These are phyloP conservation scores for Irena cyanogastra DNA, from an alignment of 2,113 vertebrate genomes.

Conservation along the genomic window DNA sequence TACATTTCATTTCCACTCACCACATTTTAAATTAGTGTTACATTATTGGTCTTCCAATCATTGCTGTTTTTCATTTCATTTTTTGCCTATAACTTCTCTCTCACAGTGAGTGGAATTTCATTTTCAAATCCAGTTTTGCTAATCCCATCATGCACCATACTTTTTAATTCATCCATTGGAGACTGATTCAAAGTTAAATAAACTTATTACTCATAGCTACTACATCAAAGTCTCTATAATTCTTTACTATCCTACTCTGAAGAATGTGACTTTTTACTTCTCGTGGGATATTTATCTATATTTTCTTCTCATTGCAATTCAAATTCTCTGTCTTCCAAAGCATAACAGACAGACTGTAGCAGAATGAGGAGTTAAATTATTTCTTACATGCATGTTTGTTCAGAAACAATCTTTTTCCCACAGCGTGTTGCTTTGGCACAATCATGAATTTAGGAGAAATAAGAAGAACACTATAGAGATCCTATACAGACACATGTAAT, in stretches of 20 bases:
- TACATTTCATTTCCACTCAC: neutral
- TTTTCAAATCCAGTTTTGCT: slow-evolving; percentile 2
- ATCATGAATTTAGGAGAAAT: neutral
- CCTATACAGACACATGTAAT: neutral
- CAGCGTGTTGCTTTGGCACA: neutral
- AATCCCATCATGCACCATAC: neutral
- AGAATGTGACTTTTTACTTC: no score
- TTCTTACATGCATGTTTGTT: neutral
- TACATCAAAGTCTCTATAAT: neutral
- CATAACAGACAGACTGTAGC: neutral
- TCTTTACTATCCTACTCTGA: neutral
- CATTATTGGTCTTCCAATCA: neutral
- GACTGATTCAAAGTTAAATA: neutral
- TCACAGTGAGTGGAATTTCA: neutral
- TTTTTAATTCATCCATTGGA: neutral
- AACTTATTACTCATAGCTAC: neutral
- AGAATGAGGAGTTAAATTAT: neutral
- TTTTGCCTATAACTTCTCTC: neutral
- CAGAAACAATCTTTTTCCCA: neutral
- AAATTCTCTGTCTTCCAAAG: neutral
- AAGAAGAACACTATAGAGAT: neutral
- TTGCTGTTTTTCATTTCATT: neutral
- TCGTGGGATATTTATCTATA: neutral
- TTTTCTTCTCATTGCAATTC: neutral
- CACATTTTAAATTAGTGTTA: neutral